phyloP scores from a whole-genome alignment of 64 coral and sea anemone genomes.

The Cladopsammia gracilis region DNA sequence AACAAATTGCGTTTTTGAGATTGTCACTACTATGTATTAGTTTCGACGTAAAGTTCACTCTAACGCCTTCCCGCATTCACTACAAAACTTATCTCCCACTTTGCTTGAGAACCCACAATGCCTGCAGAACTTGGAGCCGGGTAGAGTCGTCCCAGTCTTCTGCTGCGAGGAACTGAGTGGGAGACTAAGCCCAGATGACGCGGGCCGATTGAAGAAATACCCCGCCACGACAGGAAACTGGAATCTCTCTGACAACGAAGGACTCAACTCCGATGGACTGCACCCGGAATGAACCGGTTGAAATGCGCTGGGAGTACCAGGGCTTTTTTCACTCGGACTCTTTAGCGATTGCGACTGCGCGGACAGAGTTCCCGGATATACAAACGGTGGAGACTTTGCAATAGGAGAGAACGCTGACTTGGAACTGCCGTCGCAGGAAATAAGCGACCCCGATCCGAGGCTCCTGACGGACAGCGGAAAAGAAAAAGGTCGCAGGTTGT shows the following conservation, averaged over 20 bases:
- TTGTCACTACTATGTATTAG: too few relatives aligned
- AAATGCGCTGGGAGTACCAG: slow-evolving; percentile 44
- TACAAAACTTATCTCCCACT: slow-evolving; percentile 72
- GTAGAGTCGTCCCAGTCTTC: not conserved
- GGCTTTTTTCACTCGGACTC: slow-evolving; percentile 28
- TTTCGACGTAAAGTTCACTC: not conserved
- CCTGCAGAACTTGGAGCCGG: slow-evolving; percentile 13
- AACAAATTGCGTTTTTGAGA: too few relatives aligned
- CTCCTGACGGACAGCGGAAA: slow-evolving; percentile 20
- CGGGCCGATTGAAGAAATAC: slow-evolving; percentile 55
- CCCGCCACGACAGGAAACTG: slow-evolving; percentile 34
- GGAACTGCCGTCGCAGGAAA: slow-evolving; percentile 8
- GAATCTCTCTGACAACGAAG: slow-evolving; percentile 54
- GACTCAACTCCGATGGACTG: slow-evolving; percentile 5
- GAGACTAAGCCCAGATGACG: slow-evolving; percentile 18
- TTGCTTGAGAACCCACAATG: slow-evolving; percentile 58
- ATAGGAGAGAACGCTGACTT: slow-evolving; percentile 74
- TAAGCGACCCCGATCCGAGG: not conserved
- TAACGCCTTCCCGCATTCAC: slow-evolving; percentile 58
- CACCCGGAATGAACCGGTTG: slow-evolving; percentile 37
- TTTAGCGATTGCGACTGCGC: slow-evolving; percentile 1
- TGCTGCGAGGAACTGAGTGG: slow-evolving; percentile 32
- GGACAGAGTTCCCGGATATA: slow-evolving; percentile 24
- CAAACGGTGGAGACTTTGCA: slow-evolving; percentile 25
- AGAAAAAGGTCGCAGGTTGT: slow-evolving; percentile 5